A percentile compares a stretch with the other conserved stretches of the same genome.
These are phyloP conservation scores for Vireo griseus DNA, from an alignment of 2,797 vertebrate species.

Conservation along the genomic window DNA sequence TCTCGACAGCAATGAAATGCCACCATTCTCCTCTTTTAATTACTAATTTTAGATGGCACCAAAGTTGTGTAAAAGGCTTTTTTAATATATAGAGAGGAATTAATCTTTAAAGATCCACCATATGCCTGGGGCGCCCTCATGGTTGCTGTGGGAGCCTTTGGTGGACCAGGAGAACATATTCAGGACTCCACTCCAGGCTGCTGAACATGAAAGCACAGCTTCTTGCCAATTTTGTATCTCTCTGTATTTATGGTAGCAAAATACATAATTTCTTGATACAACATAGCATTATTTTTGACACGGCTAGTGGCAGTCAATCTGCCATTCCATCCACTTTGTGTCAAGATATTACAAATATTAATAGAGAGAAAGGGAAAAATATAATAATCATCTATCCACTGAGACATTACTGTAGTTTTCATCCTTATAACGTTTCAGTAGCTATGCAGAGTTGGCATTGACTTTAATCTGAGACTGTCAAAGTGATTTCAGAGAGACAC, in stretches of 20 bases:
- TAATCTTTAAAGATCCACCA: not conserved
- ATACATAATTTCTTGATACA: not conserved
- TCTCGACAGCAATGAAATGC: not conserved
- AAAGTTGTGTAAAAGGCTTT: not conserved
- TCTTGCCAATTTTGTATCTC: not conserved
- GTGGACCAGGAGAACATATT: not conserved
- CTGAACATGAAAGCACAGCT: not conserved
- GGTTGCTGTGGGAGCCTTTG: not conserved
- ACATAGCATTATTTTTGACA: constrained; percentile 67
- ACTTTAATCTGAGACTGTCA: not conserved
- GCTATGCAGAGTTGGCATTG: not conserved
- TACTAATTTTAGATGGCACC: not conserved
- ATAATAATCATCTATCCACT: not conserved
- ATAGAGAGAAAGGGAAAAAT: not conserved
- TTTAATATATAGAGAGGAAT: not conserved
- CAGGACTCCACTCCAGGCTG: not conserved
- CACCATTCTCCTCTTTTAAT: not conserved
- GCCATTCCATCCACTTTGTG: constrained; percentile 71
- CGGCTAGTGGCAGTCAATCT: constrained; percentile 65
- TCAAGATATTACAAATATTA: constrained; percentile 71
- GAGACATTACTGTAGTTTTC: not conserved
- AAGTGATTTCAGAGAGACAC: not conserved
- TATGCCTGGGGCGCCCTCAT: not conserved
- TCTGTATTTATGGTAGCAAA: not conserved
- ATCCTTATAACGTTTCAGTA: not conserved